phyloP scores from a whole-genome alignment of 2,888 invertebrate species.

The Melanotus villosus region DNA sequence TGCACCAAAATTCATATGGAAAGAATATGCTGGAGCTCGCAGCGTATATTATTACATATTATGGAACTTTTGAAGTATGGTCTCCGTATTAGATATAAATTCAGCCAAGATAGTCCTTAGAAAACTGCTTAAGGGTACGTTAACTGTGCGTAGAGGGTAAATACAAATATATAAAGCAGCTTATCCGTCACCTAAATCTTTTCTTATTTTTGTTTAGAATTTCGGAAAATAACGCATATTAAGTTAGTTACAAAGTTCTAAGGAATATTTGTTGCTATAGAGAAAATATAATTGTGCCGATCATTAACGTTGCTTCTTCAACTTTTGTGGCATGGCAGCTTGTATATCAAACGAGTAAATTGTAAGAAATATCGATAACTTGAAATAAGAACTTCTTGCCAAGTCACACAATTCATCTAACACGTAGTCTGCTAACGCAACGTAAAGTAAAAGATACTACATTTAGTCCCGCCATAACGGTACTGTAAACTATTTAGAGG shows the following conservation, averaged over 20 bases:
- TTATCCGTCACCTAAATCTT: constrained; percentile 20
- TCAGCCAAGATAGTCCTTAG: constrained; percentile 20
- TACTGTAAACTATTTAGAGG: too few species aligned
- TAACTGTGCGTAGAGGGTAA: constrained; percentile 23
- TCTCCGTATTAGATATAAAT: constrained; percentile 10
- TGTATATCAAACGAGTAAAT: too few species aligned
- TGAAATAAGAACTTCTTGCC: too few species aligned
- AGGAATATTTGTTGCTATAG: too few species aligned
- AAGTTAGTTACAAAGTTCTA: background rate
- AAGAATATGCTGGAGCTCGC: constrained; percentile 8
- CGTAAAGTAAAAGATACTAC: too few species aligned
- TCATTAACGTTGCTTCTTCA: too few species aligned
- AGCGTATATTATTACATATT: constrained; percentile 10
- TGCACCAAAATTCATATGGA: background rate
- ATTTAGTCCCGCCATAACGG: too few species aligned
- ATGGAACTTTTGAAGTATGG: background rate
- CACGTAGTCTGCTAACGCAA: too few species aligned
- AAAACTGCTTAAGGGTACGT: constrained; percentile 20
- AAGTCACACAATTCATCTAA: too few species aligned
- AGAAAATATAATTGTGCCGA: too few species aligned
- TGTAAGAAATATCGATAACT: too few species aligned
- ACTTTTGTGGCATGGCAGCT: too few species aligned
- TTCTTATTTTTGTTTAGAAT: background rate
- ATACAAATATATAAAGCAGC: constrained; percentile 25
- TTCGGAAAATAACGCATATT: background rate